Evolutionary conservation across 2,113 vertebrate genomes (phyloP).

Genomic region (Rattus rattus): DNA sequence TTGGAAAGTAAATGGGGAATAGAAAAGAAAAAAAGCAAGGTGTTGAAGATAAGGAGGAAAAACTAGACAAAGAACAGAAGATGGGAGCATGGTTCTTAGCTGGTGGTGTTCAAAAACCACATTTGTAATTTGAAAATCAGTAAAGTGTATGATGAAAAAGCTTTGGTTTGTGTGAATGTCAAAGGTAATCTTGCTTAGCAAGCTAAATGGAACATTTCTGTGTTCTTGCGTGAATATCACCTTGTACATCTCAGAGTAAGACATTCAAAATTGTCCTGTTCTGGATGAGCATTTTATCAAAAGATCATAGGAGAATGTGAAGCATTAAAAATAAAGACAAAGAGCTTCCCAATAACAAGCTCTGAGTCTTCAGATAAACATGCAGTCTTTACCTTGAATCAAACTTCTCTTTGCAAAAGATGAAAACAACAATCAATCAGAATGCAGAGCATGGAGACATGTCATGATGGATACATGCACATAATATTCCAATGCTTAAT

Average conservation of each 20-base stretch:
- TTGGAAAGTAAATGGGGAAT: constrained; percentile 67
- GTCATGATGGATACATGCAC: neutral
- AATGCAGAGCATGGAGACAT: neutral
- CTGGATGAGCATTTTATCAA: neutral
- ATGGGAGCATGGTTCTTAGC: constrained; percentile 53
- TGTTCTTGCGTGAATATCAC: neutral
- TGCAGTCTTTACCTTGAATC: neutral
- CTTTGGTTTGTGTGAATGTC: constrained; percentile 50
- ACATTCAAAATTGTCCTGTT: neutral
- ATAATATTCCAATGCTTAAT: neutral
- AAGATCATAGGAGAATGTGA: neutral
- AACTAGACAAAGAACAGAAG: neutral
- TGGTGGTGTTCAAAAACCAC: constrained; percentile 59
- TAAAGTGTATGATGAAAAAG: constrained; percentile 67
- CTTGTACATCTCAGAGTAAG: constrained; percentile 39
- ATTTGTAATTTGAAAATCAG: constrained; percentile 68
- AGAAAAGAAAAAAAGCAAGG: constrained; percentile 44
- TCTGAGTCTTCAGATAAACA: neutral
- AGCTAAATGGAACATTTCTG: neutral
- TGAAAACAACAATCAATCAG: neutral
- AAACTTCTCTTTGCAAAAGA: neutral
- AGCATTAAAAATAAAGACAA: constrained; percentile 22
- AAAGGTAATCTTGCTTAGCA: constrained; percentile 63
- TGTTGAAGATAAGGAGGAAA: constrained; percentile 56
- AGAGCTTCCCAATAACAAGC: neutral